phyloP scores from a whole-genome alignment of 2,888 invertebrate genomes.

The Thelaira solivaga region DNA sequence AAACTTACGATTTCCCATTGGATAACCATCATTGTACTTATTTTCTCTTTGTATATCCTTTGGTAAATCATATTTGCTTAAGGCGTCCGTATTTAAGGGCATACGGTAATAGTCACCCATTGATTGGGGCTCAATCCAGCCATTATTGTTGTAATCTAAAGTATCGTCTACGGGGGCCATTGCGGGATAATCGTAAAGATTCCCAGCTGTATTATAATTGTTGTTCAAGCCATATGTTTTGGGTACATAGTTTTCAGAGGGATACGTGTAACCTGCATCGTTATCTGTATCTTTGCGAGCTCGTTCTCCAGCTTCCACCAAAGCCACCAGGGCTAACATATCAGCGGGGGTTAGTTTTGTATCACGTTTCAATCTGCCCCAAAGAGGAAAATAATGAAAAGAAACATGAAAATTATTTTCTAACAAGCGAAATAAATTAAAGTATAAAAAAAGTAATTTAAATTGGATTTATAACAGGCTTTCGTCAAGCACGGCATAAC shows the following conservation, averaged over 20 bases:
- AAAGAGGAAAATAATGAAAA: no score
- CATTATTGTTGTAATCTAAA: slow-evolving; percentile 65
- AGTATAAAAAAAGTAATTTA: no score
- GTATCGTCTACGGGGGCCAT: slow-evolving; percentile 65
- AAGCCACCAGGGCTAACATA: slow-evolving; percentile 75
- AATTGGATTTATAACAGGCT: no score
- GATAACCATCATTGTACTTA: slow-evolving; percentile 68
- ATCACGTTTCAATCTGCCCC: slow-evolving; percentile 75
- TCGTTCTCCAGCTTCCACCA: slow-evolving; percentile 76
- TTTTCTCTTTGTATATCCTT: slow-evolving; percentile 69
- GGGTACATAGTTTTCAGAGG: slow-evolving; percentile 61
- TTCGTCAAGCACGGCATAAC: no score
- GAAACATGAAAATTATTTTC: no score
- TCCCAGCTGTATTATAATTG: slow-evolving; percentile 50
- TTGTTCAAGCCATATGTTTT: slow-evolving; percentile 54
- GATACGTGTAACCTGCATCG: slow-evolving; percentile 65
- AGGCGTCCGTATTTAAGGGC: slow-evolving; percentile 72
- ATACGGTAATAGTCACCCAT: slow-evolving; percentile 73
- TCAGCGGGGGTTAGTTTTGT: slow-evolving; percentile 76
- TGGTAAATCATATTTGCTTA: slow-evolving; percentile 73
- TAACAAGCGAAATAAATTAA: no score
- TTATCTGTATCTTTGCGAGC: slow-evolving; percentile 73
- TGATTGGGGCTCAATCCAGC: slow-evolving; percentile 71
- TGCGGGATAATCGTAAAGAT: slow-evolving; percentile 61
- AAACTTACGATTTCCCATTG: slow-evolving; percentile 71